phyloP scores from a whole-genome alignment of 1,140 invertebrate genomes.

The Philaenus spumarius region DNA sequence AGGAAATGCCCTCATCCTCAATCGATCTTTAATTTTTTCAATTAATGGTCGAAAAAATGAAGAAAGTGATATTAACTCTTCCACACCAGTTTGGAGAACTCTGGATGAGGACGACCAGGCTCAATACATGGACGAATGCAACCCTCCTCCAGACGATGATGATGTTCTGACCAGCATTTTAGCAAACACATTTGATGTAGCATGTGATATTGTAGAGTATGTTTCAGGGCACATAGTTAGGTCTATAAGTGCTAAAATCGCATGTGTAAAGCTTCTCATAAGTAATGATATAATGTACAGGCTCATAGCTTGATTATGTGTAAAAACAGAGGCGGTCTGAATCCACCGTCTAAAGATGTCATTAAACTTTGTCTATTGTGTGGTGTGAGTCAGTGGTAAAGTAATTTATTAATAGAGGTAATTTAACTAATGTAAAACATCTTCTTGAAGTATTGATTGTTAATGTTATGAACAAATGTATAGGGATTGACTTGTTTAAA shows the following conservation, averaged over 20 bases:
- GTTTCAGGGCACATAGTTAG: not conserved
- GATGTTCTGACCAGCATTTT: not conserved
- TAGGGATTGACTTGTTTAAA: too few species aligned
- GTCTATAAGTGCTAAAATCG: not conserved
- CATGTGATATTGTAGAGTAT: not conserved
- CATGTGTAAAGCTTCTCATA: not conserved
- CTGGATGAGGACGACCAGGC: not conserved
- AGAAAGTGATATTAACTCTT: too few species aligned
- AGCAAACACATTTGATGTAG: not conserved
- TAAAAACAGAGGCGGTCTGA: too few species aligned
- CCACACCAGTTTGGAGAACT: too few species aligned
- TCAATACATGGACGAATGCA: not conserved
- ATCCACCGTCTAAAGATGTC: not conserved
- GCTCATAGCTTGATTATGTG: too few species aligned
- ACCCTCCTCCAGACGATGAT: not conserved
- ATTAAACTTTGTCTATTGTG: not conserved
- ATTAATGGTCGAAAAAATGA: too few species aligned
- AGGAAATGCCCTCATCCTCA: too few species aligned
- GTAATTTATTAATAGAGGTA: not conserved
- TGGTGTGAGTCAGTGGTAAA: too few species aligned
- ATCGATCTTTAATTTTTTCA: too few species aligned
- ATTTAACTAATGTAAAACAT: not conserved
- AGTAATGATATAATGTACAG: too few species aligned
- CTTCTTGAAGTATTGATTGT: not conserved
- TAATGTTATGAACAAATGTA: not conserved